Evolutionary conservation across 2,888 invertebrate species (phyloP).

Genomic region (Allophyes oxyacanthae): DNA sequence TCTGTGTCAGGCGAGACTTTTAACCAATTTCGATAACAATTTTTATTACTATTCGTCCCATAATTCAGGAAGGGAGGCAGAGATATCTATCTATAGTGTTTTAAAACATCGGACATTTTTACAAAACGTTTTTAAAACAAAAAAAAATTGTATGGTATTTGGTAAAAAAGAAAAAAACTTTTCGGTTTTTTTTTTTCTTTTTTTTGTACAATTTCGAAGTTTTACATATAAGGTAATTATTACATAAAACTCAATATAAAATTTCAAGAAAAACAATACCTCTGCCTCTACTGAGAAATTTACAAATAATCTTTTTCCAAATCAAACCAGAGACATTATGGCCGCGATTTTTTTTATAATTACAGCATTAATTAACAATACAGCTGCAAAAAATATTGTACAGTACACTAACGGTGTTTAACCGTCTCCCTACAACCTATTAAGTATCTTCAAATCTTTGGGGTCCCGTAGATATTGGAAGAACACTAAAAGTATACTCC

Average conservation of each 20-base stretch:
- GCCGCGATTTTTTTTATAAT: slow-evolving; percentile 73
- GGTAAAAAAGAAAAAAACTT: no score
- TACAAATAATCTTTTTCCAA: slow-evolving; percentile 64
- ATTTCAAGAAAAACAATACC: slow-evolving; percentile 36
- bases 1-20: slow-evolving; percentile 27
- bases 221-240: no score
- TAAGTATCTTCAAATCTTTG: slow-evolving; percentile 69
- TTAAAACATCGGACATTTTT: slow-evolving; percentile 27
- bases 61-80: slow-evolving; percentile 65
- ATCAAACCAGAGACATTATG: slow-evolving; percentile 76
- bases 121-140: slow-evolving; percentile 28
- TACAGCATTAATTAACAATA: slow-evolving; percentile 74
- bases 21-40: slow-evolving; percentile 73
- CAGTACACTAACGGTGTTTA: slow-evolving; percentile 62
- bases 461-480: slow-evolving; percentile 42
- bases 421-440: slow-evolving; percentile 71
- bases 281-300: slow-evolving; percentile 64
- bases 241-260: not conserved
- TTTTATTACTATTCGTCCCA: slow-evolving; percentile 72
- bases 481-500: slow-evolving; percentile 31
- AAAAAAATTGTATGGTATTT: not conserved
- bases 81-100: slow-evolving; percentile 53
- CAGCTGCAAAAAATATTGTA: slow-evolving; percentile 84
- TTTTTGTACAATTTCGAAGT: no score
- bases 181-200: no score